Evolutionary conservation across 2,797 vertebrate species (phyloP).

Genomic region (Apogon talboti): DNA sequence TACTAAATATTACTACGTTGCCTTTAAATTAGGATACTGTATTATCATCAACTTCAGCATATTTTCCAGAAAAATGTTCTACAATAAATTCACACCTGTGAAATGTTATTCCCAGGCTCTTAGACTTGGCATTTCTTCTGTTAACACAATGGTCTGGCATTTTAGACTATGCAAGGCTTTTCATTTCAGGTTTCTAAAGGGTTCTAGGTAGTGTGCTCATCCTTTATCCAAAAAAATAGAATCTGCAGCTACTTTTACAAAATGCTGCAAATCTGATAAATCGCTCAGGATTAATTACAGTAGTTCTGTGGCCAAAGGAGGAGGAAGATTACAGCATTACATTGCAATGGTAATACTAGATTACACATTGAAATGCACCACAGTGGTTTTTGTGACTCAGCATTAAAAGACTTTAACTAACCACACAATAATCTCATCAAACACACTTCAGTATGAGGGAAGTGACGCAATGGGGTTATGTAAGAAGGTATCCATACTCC

Average conservation of each 20-base stretch:
- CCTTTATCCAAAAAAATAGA: background rate
- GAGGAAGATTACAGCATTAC: slow-evolving; percentile 28
- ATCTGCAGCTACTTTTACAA: background rate
- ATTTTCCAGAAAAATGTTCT: too few species aligned
- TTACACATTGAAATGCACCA: slow-evolving; percentile 34
- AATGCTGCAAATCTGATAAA: background rate
- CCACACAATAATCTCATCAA: slow-evolving; percentile 54
- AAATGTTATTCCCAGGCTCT: too few species aligned
- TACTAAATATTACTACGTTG: too few species aligned
- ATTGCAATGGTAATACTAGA: slow-evolving; percentile 24
- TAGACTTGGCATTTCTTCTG: too few species aligned
- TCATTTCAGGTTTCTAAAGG: too few species aligned
- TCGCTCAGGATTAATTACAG: slow-evolving; percentile 6
- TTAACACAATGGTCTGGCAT: too few species aligned
- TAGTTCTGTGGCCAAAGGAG: slow-evolving; percentile 17
- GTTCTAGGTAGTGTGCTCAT: too few species aligned
- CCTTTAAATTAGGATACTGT: too few species aligned
- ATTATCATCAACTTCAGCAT: too few species aligned
- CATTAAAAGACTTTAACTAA: slow-evolving; percentile 42
- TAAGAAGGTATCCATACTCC: slow-evolving; percentile 49
- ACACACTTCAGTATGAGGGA: slow-evolving; percentile 29
- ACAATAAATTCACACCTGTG: too few species aligned
- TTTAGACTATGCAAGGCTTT: too few species aligned
- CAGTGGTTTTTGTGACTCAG: slow-evolving; percentile 41
- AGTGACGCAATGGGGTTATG: slow-evolving; percentile 56